phyloP scores from a whole-genome alignment of 2,113 vertebrate species.

The Elgaria multicarinata region DNA sequence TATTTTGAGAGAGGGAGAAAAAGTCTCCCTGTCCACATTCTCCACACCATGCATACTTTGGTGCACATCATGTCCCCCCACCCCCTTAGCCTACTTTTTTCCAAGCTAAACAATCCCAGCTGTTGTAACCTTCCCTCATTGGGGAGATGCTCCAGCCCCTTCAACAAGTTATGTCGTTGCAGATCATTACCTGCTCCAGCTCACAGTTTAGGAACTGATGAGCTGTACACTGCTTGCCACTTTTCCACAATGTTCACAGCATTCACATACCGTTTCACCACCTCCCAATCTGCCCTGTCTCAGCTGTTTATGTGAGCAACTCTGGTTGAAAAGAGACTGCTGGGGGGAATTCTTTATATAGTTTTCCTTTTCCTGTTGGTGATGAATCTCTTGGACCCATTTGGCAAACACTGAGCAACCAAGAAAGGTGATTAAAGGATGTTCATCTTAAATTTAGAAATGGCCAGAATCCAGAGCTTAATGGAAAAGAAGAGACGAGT shows the following conservation, averaged over 20 bases:
- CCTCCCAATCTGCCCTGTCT: neutral
- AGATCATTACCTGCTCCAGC: neutral
- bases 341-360: neutral
- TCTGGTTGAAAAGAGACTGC: neutral
- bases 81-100: no score
- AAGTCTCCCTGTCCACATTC: no score
- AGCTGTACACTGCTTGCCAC: neutral
- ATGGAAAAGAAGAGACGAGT: slow-evolving; percentile 32
- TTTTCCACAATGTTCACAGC: neutral
- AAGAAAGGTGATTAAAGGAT: neutral
- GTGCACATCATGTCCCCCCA: no score
- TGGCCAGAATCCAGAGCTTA: slow-evolving; percentile 36
- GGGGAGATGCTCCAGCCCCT: no score
- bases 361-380: neutral
- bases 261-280: neutral
- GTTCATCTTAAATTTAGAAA: slow-evolving; percentile 30
- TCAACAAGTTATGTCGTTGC: neutral
- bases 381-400: neutral
- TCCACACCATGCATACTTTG: no score
- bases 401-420: neutral
- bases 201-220: neutral
- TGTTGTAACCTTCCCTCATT: no score
- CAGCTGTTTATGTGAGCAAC: neutral
- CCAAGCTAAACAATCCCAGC: no score
- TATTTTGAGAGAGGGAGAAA: no score